phyloP scores from a whole-genome alignment of 2,797 vertebrate species.

The Danio jaintianensis region DNA sequence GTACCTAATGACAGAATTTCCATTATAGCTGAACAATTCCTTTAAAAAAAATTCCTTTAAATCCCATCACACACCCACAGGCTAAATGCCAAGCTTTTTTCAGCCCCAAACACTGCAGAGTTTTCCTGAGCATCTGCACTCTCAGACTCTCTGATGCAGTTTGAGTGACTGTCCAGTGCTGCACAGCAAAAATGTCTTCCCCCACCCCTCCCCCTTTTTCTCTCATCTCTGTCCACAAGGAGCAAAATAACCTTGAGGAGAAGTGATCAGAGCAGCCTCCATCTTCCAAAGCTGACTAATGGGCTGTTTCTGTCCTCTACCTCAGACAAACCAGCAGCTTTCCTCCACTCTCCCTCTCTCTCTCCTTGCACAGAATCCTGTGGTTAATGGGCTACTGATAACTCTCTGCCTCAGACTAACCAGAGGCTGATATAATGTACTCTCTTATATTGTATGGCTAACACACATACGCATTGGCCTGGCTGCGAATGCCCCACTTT shows the following conservation, averaged over 20 bases:
- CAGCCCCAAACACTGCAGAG: conserved; percentile 8
- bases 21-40: conserved; percentile 7
- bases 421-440: conserved; percentile 14
- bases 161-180: conserved; percentile 40
- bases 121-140: conserved; percentile 29
- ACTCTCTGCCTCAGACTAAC: conserved; percentile 34
- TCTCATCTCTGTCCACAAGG: conserved; percentile 46
- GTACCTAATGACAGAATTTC: background rate
- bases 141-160: conserved; percentile 32
- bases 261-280: conserved; percentile 42
- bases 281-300: conserved; percentile 42
- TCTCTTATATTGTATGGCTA: conserved; percentile 6
- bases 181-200: conserved; percentile 34
- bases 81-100: background rate
- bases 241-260: conserved; percentile 42
- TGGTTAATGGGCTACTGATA: conserved; percentile 47
- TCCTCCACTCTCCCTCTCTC: background rate
- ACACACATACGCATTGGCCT: conserved; percentile 20
- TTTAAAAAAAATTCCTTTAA: conserved; percentile 9
- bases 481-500: conserved; percentile 47
- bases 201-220: background rate
- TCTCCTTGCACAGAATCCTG: background rate
- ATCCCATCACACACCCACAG: conserved; percentile 15
- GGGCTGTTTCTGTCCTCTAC: conserved; percentile 46
- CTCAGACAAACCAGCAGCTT: conserved; percentile 30